Percentiles rank a stretch among this genome's conserved stretches.
phyloP scores from a whole-genome alignment of 2,797 vertebrate species.

The Scomberomorus guttatus region DNA sequence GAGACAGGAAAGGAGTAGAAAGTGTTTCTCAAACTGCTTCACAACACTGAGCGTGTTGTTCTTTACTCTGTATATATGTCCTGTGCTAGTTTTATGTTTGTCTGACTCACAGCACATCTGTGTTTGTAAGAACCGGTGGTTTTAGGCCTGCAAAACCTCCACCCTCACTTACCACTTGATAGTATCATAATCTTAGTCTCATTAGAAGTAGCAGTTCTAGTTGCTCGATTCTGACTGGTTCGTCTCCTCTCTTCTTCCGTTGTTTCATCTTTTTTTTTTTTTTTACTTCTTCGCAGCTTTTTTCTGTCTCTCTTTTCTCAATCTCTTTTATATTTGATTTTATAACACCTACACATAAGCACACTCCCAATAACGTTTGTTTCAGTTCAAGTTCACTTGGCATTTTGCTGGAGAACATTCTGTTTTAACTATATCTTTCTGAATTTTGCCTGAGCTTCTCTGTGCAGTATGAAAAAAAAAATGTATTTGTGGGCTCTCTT shows the following conservation, averaged over 20 bases:
- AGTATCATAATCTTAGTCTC: slow-evolving; percentile 83
- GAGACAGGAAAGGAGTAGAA: slow-evolving; percentile 49
- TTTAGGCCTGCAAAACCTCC: slow-evolving; percentile 87
- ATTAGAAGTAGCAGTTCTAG: slow-evolving; percentile 67
- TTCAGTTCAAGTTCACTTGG: not conserved
- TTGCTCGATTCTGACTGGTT: slow-evolving; percentile 24
- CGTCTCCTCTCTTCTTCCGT: not conserved
- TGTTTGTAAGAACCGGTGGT: slow-evolving; percentile 84
- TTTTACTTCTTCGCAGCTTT: not conserved
- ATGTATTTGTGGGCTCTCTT: slow-evolving; percentile 23
- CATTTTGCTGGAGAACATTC: slow-evolving; percentile 13
- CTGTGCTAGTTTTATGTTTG: slow-evolving; percentile 70
- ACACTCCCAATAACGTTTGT: not conserved
- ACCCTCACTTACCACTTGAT: slow-evolving; percentile 86
- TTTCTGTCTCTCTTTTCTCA: not conserved
- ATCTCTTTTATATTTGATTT: not conserved
- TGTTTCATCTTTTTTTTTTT: not conserved
- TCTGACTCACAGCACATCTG: slow-evolving; percentile 82
- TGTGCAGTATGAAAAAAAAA: slow-evolving; percentile 18
- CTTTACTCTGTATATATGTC: slow-evolving; percentile 53
- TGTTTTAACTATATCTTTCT: not conserved
- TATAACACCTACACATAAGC: not conserved
- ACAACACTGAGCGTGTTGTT: slow-evolving; percentile 45
- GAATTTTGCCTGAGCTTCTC: not conserved
- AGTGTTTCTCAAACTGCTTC: slow-evolving; percentile 53